A percentile compares a stretch with the other conserved stretches of the same genome.
Evolutionary conservation across 2,797 vertebrate species (phyloP).

Genomic region (Eutrigla gurnardus): DNA sequence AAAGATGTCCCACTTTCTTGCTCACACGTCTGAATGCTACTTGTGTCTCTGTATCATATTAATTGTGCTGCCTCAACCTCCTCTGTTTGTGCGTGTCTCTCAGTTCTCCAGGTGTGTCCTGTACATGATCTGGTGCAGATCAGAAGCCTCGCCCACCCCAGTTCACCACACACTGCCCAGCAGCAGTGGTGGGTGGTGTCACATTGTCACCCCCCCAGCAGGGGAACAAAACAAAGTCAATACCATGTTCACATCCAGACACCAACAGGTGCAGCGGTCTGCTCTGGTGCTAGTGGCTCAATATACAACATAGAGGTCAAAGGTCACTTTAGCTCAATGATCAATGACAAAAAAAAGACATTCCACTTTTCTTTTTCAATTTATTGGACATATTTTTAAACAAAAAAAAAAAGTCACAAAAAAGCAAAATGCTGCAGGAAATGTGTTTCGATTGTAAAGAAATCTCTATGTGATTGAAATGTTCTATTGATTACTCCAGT

Average conservation of each 20-base stretch:
- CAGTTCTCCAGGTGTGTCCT: constrained; percentile 69
- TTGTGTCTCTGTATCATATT: neutral
- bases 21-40: neutral
- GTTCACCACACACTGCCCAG: constrained; percentile 15
- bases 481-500: neutral
- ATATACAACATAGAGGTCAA: constrained; percentile 15
- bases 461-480: neutral
- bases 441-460: neutral
- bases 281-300: constrained; percentile 3
- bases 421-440: neutral
- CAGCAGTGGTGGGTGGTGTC: constrained; percentile 23
- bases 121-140: constrained; percentile 59
- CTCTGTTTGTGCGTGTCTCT: constrained; percentile 6
- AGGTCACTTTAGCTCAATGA: neutral
- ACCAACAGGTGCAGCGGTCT: constrained; percentile 13
- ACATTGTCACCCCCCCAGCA: neutral
- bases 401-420: neutral
- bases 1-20: neutral
- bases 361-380: neutral
- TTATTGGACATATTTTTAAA: neutral
- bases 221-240: constrained; percentile 20
- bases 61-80: neutral
- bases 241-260: neutral
- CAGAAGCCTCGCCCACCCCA: constrained; percentile 37
- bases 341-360: neutral